Evolutionary conservation across 2,797 vertebrate genomes (phyloP).

Genomic region (Rhinophrynus dorsalis): DNA sequence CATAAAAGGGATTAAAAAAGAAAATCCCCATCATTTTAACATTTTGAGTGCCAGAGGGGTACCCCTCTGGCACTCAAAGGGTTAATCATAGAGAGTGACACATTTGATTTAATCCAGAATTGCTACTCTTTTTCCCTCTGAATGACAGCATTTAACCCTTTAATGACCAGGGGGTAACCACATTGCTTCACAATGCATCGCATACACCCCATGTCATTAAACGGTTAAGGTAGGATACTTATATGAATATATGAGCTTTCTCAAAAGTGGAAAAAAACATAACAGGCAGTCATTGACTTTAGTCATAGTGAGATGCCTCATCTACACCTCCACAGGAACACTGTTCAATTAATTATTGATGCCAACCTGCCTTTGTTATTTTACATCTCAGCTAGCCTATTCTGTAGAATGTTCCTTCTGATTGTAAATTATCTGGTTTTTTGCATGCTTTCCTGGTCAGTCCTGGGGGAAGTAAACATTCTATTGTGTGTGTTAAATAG

Average conservation of each 20-base stretch:
- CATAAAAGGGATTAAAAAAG: too few species aligned
- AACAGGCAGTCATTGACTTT: slow-evolving; percentile 55
- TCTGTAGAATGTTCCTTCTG: slow-evolving; percentile 49
- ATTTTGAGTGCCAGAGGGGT: too few species aligned
- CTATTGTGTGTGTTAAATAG: slow-evolving; percentile 62
- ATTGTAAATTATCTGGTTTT: slow-evolving; percentile 53
- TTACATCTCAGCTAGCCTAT: slow-evolving; percentile 66
- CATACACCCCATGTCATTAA: too few species aligned
- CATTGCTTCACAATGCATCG: too few species aligned
- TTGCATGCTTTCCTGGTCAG: slow-evolving; percentile 56
- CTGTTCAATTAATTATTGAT: slow-evolving; percentile 75
- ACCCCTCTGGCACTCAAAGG: too few species aligned
- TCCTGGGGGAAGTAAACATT: slow-evolving; percentile 58
- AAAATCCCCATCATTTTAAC: too few species aligned
- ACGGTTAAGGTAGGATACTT: too few species aligned
- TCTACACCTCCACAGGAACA: slow-evolving; percentile 58
- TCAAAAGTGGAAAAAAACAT: slow-evolving; percentile 49
- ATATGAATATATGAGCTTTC: slow-evolving; percentile 42
- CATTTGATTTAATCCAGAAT: too few species aligned
- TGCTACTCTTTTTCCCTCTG: too few species aligned
- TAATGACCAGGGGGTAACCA: too few species aligned
- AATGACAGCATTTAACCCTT: slow-evolving; percentile 41
- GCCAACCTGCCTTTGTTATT: slow-evolving; percentile 65
- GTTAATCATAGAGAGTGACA: too few species aligned
- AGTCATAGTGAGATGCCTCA: slow-evolving; percentile 55